Base-by-base conservation (phyloP, 2,113 vertebrate species). In the Bucco capensis region DNA sequence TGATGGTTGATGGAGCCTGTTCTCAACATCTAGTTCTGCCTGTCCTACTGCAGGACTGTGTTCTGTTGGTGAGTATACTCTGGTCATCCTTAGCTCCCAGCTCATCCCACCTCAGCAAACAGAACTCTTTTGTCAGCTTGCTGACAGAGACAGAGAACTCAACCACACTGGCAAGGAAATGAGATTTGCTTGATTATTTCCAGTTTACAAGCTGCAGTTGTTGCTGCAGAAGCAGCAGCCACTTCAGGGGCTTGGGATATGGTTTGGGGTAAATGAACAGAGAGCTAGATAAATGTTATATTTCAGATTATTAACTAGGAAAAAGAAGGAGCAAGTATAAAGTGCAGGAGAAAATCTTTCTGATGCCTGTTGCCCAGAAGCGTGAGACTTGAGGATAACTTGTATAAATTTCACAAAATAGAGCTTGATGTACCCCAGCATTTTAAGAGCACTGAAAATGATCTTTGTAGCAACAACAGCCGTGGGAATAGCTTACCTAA, bases 31-130 rank as follows among this genome's bases (percentile, higher is more conserved):
- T 4, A 4, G 27, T 25, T 53, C 46, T 80, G n/a, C 24, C 31
- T 49, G 9, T 42, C 10, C 47, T 24, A 31, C 72, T 65, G 28
- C 22, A 77, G 86, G 40, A 51, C 72, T 51, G 22, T 0, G 0
- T 24, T 7, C 10, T 73, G 30, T 12, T 0, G 2, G 38, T 22
- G 13, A 46, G 18, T 6, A 21, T 4, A 2, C 13, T 38, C 4
- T 18, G 28, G 7, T 37, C 6, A 4, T 1, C 0, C 12, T 25
- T 54, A 19, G 14, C 5, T 75, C 23, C 13, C 65, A 19, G 14
- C 22, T 56, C 2, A 3, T 6, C 1, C n/a, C 2, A 5, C 19
- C 28, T 69, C 12, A 31, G 12, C 8, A 61, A 80, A 23, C 14
- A 81, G 10, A 1, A 1, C 4, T 40, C 12, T 21, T 42, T 9